A percentile compares a stretch with the other conserved stretches of the same genome.
Evolutionary conservation across 2,113 vertebrate genomes (phyloP).

Genomic region (Ophiodon elongatus): DNA sequence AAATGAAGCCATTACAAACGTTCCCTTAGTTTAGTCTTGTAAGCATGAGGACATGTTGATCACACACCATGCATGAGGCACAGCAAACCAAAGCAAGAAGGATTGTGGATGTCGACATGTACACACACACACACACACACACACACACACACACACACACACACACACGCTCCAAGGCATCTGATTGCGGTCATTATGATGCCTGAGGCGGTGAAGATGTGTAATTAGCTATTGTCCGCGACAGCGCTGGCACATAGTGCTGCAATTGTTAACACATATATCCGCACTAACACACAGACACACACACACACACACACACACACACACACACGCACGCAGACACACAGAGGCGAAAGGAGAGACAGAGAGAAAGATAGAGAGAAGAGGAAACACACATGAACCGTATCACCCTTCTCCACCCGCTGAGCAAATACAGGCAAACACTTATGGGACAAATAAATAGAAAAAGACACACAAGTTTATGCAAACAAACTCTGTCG

Average conservation of each 20-base stretch:
- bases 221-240: conserved; percentile 66
- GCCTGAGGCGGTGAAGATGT: conserved; percentile 50
- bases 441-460: neutral
- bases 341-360: neutral
- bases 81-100: neutral
- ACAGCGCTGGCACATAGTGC: neutral
- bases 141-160: neutral
- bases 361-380: neutral
- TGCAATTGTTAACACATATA: conserved; percentile 6
- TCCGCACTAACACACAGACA: neutral
- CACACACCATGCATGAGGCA: too few relatives aligned
- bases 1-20: neutral
- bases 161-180: neutral
- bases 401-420: neutral
- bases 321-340: neutral
- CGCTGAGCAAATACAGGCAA: conserved; percentile 12
- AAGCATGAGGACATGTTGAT: neutral
- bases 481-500: conserved; percentile 1
- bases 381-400: neutral
- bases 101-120: neutral
- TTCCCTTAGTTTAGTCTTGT: neutral
- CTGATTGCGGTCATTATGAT: conserved; percentile 68
- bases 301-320: neutral
- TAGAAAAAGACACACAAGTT: neutral
- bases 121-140: conserved; percentile 5